Evolutionary conservation across 2,113 vertebrate genomes (phyloP).

Genomic region (Reinhardtius hippoglossoides): DNA sequence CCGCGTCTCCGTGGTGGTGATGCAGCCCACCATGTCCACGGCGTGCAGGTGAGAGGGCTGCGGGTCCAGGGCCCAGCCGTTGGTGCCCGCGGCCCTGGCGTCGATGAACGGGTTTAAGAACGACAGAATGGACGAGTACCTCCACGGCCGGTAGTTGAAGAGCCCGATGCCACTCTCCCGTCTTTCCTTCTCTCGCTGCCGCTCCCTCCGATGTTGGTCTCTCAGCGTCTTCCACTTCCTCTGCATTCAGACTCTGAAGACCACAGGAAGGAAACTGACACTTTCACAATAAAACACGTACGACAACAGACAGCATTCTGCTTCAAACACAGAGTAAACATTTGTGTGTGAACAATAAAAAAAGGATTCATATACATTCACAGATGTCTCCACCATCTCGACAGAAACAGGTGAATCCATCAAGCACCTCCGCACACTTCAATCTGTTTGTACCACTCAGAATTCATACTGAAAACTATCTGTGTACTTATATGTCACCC

Average conservation of each 20-base stretch:
- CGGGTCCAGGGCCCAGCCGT: constrained; percentile 54
- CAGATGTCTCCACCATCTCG: too few species aligned
- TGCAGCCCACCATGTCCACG: constrained; percentile 44
- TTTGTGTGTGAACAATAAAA: too few species aligned
- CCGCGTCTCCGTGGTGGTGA: constrained; percentile 33
- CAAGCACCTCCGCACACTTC: too few species aligned
- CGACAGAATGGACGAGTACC: constrained; percentile 51
- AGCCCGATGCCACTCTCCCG: constrained; percentile 55
- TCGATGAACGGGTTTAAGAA: constrained; percentile 61
- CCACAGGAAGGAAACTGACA: neutral
- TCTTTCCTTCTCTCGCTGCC: constrained; percentile 60
- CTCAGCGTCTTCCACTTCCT: constrained; percentile 63
- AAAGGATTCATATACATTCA: too few species aligned
- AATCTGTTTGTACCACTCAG: too few species aligned
- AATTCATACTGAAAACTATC: too few species aligned
- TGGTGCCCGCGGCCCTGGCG: constrained; percentile 40
- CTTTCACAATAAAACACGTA: neutral
- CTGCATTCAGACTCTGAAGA: constrained; percentile 48
- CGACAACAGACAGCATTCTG: neutral
- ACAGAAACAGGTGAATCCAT: too few species aligned
- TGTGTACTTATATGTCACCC: too few species aligned
- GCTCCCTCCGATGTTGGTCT: constrained; percentile 57
- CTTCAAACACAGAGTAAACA: too few species aligned
- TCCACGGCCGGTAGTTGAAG: constrained; percentile 58
- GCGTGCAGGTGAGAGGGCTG: neutral